phyloP scores from a whole-genome alignment of 2,888 invertebrate genomes.

The Diarsia dahlii region DNA sequence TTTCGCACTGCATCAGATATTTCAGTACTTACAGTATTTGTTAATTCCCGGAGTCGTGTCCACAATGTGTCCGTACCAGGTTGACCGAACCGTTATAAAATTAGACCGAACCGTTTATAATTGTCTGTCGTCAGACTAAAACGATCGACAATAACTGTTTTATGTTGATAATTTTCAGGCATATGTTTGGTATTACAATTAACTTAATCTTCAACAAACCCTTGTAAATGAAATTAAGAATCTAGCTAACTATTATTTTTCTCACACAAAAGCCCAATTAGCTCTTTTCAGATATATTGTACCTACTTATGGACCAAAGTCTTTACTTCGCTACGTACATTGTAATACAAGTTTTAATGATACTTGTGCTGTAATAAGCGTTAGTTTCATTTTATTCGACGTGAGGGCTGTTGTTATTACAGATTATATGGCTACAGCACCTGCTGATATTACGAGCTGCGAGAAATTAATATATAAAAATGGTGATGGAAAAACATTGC shows the following conservation, averaged over 20 bases:
- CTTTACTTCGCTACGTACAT: conserved; percentile 5
- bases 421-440: conserved; percentile 43
- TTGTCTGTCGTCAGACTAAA: not conserved
- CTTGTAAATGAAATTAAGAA: conserved; percentile 4
- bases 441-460: conserved; percentile 19
- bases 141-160: not conserved
- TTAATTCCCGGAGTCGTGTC: not conserved
- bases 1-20: not conserved
- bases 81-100: not conserved
- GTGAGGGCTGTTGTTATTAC: conserved; percentile 33
- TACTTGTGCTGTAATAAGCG: conserved; percentile 18
- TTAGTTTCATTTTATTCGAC: conserved; percentile 37
- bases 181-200: not conserved
- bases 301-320: not conserved
- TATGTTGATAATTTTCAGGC: not conserved
- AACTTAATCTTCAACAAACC: not conserved
- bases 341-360: conserved; percentile 34
- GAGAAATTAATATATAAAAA: conserved; percentile 36
- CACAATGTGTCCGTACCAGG: not conserved
- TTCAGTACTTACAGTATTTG: not conserved
- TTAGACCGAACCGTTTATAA: not conserved
- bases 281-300: not conserved
- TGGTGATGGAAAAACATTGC: conserved; percentile 10
- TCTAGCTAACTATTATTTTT: not conserved
- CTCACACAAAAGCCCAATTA: not conserved